A percentile compares a stretch with the other conserved stretches of the same genome.
Conservation (phyloP, 2,113 vertebrate species). For the Sturnira hondurensis region DNA sequence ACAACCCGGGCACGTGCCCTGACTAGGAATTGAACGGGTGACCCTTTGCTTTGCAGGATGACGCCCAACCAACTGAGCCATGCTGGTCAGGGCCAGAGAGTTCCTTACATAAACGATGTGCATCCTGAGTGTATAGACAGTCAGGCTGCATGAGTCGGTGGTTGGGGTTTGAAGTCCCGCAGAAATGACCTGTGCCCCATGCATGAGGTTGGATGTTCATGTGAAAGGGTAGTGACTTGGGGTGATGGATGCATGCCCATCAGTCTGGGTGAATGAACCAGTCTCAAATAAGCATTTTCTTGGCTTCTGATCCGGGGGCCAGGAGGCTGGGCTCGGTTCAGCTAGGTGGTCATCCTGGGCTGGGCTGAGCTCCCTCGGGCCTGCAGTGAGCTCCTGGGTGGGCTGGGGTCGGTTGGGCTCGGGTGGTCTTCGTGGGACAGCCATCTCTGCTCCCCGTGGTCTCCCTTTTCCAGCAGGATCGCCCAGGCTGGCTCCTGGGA, state of each 20-base stretch:
- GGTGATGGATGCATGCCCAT: accelerated
- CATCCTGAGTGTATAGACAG: too few relatives aligned
- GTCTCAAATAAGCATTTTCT: not conserved
- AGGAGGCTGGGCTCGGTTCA: accelerated
- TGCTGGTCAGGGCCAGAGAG: not conserved
- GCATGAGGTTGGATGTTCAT: not conserved
- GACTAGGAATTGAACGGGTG: too few relatives aligned
- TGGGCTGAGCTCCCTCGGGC: not conserved
- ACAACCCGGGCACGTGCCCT: too few relatives aligned
- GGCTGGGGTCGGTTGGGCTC: too few relatives aligned
- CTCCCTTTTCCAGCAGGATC: not conserved
- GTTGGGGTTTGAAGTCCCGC: accelerated
- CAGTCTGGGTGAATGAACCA: not conserved
- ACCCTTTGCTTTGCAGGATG: too few relatives aligned
- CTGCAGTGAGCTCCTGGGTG: accelerated
- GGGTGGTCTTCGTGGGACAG: not conserved
- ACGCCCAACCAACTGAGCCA: too few relatives aligned
- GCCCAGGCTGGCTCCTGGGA: accelerated
- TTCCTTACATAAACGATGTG: not conserved
- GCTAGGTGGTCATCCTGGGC: not conserved
- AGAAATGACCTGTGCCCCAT: not conserved
- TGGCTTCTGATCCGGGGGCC: not conserved
- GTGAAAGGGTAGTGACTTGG: not conserved
- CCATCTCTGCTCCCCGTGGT: not conserved
- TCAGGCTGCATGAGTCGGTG: accelerated